phyloP scores from a whole-genome alignment of 1,140 invertebrate genomes.

The Lordiphosa collinella region DNA sequence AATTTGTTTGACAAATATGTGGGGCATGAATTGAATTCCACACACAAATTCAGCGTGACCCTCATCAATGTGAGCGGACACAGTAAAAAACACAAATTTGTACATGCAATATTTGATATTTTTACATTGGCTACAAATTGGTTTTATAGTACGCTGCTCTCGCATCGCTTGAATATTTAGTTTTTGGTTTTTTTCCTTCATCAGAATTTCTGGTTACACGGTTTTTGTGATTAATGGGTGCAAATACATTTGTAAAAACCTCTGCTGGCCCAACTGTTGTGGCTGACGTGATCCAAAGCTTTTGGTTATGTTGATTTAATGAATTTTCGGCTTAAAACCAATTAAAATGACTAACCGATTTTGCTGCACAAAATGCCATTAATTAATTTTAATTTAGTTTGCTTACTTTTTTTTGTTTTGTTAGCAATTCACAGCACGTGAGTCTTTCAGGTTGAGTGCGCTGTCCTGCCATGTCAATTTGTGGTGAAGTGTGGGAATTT shows the following conservation, averaged over 20 bases:
- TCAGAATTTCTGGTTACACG: neutral
- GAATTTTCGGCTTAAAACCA: slow-evolving; percentile 9
- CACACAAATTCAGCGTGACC: neutral
- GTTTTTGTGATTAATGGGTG: neutral
- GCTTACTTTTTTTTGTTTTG: neutral
- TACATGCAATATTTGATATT: slow-evolving; percentile 6
- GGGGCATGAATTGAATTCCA: slow-evolving; percentile 4
- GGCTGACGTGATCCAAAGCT: neutral
- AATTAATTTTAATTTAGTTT: slow-evolving; percentile 2
- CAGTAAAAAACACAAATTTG: neutral
- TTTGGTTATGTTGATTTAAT: slow-evolving; percentile 10
- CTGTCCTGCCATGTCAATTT: too few relatives aligned
- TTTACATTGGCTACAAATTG: slow-evolving; percentile 12
- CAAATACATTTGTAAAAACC: slow-evolving; percentile 3
- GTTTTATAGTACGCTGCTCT: slow-evolving; percentile 1
- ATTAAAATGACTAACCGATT: slow-evolving; percentile 6
- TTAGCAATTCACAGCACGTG: too few relatives aligned
- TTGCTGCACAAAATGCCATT: slow-evolving; percentile 11
- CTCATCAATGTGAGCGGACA: slow-evolving; percentile 4
- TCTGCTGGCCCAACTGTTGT: slow-evolving; percentile 1
- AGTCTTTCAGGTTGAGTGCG: too few relatives aligned
- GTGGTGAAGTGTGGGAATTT: too few relatives aligned
- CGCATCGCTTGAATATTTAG: slow-evolving; percentile 9
- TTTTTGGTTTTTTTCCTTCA: neutral
- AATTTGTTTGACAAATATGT: slow-evolving; percentile 13